Percentiles rank a stretch among this genome's conserved stretches.
These are phyloP conservation scores for Hippolais icterina DNA, from an alignment of 2,113 vertebrate genomes.

Conservation along the genomic window DNA sequence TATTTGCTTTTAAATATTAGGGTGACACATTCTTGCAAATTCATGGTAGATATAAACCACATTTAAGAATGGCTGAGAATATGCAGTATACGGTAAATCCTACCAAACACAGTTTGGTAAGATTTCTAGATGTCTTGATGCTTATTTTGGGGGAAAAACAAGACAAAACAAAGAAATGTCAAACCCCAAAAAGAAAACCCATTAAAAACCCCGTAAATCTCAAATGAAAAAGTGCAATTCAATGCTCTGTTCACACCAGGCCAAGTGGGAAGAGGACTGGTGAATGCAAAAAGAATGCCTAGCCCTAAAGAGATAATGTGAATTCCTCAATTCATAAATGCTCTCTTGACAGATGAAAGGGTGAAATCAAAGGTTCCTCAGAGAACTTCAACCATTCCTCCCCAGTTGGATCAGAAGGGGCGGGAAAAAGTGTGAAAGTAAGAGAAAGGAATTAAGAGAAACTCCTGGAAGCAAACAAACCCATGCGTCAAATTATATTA, in stretches of 20 bases:
- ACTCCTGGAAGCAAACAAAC: neutral
- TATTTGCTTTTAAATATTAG: neutral
- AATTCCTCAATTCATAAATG: neutral
- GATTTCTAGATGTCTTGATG: neutral
- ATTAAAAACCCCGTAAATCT: rapidly evolving
- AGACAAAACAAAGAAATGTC: neutral
- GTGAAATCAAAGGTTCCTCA: rapidly evolving
- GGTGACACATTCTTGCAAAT: neutral
- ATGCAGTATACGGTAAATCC: neutral
- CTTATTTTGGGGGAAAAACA: neutral
- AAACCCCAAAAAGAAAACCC: rapidly evolving
- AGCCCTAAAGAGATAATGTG: neutral
- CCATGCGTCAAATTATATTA: neutral
- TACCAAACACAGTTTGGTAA: neutral
- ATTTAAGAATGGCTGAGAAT: neutral
- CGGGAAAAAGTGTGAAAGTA: neutral
- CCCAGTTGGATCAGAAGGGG: neutral
- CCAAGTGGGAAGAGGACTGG: neutral
- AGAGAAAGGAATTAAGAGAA: neutral
- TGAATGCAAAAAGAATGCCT: neutral
- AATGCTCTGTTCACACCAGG: neutral
- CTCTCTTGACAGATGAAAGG: neutral
- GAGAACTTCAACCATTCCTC: neutral
- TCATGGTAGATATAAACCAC: neutral
- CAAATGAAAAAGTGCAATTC: neutral